Conservation (phyloP, 2,888 invertebrate species). For the Cheilosia soror region DNA sequence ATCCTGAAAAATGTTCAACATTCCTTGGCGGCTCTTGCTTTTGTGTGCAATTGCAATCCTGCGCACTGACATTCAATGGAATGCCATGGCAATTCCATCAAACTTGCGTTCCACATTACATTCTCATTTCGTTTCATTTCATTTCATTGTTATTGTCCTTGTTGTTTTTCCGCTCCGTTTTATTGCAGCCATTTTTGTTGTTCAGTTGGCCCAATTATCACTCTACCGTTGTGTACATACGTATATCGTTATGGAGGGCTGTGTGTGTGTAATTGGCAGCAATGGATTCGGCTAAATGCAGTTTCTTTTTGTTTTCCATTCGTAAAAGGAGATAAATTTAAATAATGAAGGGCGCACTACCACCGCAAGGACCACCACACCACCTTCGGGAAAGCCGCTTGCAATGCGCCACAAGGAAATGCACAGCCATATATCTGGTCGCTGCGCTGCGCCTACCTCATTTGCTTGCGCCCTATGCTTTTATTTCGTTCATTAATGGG, state of each 20-base stretch:
- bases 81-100: slow-evolving; percentile 26
- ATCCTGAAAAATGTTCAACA: slow-evolving; percentile 2
- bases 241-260: background rate
- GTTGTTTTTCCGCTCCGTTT: slow-evolving; percentile 5
- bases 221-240: background rate
- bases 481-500: slow-evolving; percentile 52
- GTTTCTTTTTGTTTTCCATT: slow-evolving; percentile 16
- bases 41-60: slow-evolving; percentile 2
- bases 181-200: slow-evolving; percentile 56
- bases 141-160: slow-evolving; percentile 21
- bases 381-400: slow-evolving; percentile 18
- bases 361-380: background rate
- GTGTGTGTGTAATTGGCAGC: slow-evolving; percentile 31
- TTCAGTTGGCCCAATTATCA: slow-evolving; percentile 50
- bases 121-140: slow-evolving; percentile 36
- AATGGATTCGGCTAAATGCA: slow-evolving; percentile 45
- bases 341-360: slow-evolving; percentile 47
- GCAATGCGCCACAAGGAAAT: too few relatives aligned
- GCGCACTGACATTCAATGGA: slow-evolving; percentile 35
- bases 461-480: slow-evolving; percentile 17
- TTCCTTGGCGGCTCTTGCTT: background rate
- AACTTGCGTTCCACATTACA: slow-evolving; percentile 56
- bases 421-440: slow-evolving; percentile 3
- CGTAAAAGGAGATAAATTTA: slow-evolving; percentile 41
- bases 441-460: background rate